Evolutionary conservation across 1,140 invertebrate genomes (phyloP).

Genomic region (Acyrthosiphon pisum): DNA sequence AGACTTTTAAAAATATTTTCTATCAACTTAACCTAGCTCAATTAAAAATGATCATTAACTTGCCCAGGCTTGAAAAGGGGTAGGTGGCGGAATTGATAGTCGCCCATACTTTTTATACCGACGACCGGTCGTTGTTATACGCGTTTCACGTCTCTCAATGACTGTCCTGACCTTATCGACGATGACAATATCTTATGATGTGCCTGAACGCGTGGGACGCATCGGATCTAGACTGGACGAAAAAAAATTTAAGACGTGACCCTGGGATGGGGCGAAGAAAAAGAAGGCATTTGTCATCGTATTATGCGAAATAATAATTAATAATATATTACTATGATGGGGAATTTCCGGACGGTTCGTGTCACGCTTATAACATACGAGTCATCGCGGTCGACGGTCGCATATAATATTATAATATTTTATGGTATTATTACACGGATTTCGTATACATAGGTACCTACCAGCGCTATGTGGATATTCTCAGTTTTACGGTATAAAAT

Average conservation of each 20-base stretch:
- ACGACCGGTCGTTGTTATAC: too few relatives aligned
- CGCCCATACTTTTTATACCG: too few relatives aligned
- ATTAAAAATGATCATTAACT: too few relatives aligned
- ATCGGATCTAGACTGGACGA: neutral
- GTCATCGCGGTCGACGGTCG: neutral
- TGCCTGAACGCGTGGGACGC: fast-evolving
- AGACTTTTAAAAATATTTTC: too few relatives aligned
- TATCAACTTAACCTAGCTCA: too few relatives aligned
- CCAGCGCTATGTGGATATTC: neutral
- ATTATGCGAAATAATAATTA: neutral
- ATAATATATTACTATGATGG: neutral
- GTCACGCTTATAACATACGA: neutral
- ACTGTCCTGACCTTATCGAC: neutral
- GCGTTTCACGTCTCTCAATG: too few relatives aligned
- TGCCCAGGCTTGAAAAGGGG: too few relatives aligned
- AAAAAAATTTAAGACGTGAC: neutral
- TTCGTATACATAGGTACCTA: neutral
- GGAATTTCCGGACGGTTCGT: neutral
- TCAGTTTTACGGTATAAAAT: neutral
- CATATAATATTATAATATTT: neutral
- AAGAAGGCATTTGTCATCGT: neutral
- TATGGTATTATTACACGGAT: neutral
- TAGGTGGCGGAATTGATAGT: too few relatives aligned
- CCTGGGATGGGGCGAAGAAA: neutral
- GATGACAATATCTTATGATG: neutral